Conservation (phyloP, 2,797 vertebrate species). For the Taeniopygia guttata region DNA sequence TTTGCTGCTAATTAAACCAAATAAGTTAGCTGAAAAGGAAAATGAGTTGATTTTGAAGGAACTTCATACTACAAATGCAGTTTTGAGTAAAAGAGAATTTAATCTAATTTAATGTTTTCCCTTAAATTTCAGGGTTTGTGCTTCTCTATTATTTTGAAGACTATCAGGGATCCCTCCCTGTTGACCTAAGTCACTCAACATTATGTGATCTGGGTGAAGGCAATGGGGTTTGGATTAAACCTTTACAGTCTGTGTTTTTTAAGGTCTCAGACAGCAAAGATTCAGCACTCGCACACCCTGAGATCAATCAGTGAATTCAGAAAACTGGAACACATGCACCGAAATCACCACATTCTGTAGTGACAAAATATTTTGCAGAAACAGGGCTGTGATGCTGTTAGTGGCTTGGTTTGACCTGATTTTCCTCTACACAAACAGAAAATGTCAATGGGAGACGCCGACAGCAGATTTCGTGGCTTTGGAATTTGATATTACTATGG, state of each 20-base stretch:
- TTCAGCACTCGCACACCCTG: background rate
- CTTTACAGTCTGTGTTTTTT: background rate
- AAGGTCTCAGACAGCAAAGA: background rate
- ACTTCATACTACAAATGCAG: background rate
- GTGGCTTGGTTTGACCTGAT: constrained; percentile 35
- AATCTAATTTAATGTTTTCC: background rate
- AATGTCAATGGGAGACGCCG: background rate
- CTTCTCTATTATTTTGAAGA: background rate
- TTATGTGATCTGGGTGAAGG: background rate
- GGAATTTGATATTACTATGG: background rate
- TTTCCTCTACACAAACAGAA: constrained; percentile 1
- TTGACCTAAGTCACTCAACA: background rate
- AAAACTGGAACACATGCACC: background rate
- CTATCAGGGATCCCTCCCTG: background rate
- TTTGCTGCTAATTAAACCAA: constrained; percentile 56
- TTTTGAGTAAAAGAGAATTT: background rate
- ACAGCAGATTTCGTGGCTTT: background rate
- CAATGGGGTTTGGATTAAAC: background rate
- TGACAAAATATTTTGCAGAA: constrained; percentile 25
- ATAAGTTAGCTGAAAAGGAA: constrained; percentile 6
- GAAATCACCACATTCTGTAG: constrained; percentile 25
- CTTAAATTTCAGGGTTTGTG: background rate
- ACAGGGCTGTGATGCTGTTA: background rate
- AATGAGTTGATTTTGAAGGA: background rate
- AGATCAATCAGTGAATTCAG: constrained; percentile 16